Base-by-base conservation (phyloP, 53 echinoderm and acorn worm genomes). In the Pentamera pediparva region DNA sequence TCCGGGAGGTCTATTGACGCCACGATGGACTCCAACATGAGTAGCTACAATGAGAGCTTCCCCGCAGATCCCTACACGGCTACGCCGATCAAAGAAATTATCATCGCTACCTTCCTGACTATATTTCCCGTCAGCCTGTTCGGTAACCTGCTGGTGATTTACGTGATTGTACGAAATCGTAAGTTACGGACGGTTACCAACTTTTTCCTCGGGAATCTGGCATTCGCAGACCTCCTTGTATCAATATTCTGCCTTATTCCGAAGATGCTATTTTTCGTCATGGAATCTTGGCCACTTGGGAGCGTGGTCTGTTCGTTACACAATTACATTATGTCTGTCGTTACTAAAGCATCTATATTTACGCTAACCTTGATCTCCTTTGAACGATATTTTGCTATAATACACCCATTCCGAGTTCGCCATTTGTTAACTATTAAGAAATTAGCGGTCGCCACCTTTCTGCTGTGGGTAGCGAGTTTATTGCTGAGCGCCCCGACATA, bases 111-210 rank as follows among this genome's bases (percentile, higher is more conserved):
- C 51, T 89, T 69, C 78, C 59, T 84, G 8, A 18, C 86, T 3
- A 75, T 87, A 15, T 84, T 89, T 32, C 35, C 89, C 6, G 62
- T 93, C 20, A 85, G 87, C 25, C 56, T 94, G 6, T 51, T 56
- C 20, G 94, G 94, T 26, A 94, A 94, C 59, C 70, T 87, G 2
- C 87, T 94, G 8, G 94, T 94, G 39, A 85, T 94, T 39, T 87
- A 77, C 65, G 94, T 94, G 56, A 90, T 94, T 6, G 56, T 84
- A 5, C 73, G 78, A 6, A 94, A 94, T 36, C 63, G 79, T 41
- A 87, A 82, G 40, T 87, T 94, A 87, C 81, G 80, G 51, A 94
- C 94, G 6, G 87, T 90, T 25, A 94, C 94, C 13, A 94, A 94
- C 54, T 94, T 94, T 61, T 94, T 94, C 82, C 80, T 94, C 15